Evolutionary conservation across 2,888 invertebrate genomes (phyloP).

Genomic region (Scrobipalpa costella): DNA sequence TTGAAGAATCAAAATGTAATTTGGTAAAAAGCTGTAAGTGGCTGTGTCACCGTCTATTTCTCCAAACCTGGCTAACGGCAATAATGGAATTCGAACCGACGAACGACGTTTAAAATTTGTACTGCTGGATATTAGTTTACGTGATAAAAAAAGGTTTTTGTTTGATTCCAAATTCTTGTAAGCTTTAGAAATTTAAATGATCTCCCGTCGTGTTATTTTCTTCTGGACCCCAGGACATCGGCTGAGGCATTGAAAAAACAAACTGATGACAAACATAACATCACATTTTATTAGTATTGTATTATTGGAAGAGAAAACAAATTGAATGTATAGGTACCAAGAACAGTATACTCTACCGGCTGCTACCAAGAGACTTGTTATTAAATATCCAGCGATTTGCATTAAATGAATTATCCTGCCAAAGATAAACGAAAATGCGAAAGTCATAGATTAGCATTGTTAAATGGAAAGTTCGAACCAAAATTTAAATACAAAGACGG

Average conservation of each 20-base stretch:
- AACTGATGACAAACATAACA: not conserved
- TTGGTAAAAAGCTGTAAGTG: constrained; percentile 48
- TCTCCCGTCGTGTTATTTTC: not conserved
- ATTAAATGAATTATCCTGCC: constrained; percentile 4
- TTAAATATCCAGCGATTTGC: constrained; percentile 9
- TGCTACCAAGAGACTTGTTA: constrained; percentile 1
- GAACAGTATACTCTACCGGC: not conserved
- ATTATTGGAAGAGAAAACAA: not conserved
- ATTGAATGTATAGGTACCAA: too few species aligned
- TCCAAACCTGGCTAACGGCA: constrained; percentile 41
- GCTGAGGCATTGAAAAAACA: not conserved
- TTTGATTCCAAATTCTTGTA: not conserved
- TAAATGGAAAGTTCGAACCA: constrained; percentile 23
- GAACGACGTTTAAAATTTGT: not conserved
- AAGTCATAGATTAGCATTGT: constrained; percentile 29
- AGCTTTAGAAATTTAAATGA: constrained; percentile 11
- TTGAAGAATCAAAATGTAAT: constrained; percentile 54
- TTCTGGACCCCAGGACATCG: not conserved
- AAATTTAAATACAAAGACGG: constrained; percentile 28
- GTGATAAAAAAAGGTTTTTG: not conserved
- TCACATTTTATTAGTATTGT: not conserved
- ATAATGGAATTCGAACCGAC: constrained; percentile 34
- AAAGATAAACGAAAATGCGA: constrained; percentile 17
- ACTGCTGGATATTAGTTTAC: not conserved
- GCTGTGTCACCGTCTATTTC: constrained; percentile 48